Base-by-base conservation (phyloP, 2,113 vertebrate species). In the Numida meleagris region DNA sequence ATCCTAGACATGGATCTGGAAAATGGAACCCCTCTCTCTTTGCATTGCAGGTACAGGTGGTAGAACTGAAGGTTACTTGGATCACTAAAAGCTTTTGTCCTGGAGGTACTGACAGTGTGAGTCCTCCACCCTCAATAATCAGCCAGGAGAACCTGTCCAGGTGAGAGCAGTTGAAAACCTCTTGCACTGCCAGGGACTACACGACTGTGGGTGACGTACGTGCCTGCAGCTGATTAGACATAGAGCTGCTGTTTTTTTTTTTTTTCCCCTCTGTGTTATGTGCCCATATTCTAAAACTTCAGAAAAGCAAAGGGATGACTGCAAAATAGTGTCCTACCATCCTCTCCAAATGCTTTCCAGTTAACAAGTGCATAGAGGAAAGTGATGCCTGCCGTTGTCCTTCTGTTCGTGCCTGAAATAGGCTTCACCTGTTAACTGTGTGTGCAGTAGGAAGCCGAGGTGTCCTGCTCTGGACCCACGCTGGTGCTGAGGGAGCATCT, bases 11-110 rank as follows among this genome's bases (percentile, higher is more conserved):
- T 8, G 9, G 20, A 5, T 74, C 21, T 80, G 71, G 43, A 51
- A 75, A 68, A 42, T 21, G 24, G 48, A 89, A 51, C 38, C 82
- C 29, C 9, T 5, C 27, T 73, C 10, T 24, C 46, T 19, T 9
- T 80, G 14, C 6, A 5, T 67, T 92, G 43, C 96, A 99, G 99
- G 99, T 99, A 6, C 99, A 99, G 79, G 99, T 99, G 25, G 99
- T 99, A 33, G 99, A 99, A 89, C 94, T 99, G 31, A 99, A 99
- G 91, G 99, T 99, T 90, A 99, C 99, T 1, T 99, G 99, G 99
- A 99, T 99, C 92, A 99, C 99, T n/a, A 99, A 99, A 98, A 99
- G 99, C 94, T 99, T 99, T 97, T 99, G 99, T 82, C 99, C 99
- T 50, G 99, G 99, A 96, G 99, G 99, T 78, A 99, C 98, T 4